These are phyloP conservation scores for Semaprochilodus insignis DNA, from an alignment of 2,797 vertebrate species.

Conservation along the genomic window DNA sequence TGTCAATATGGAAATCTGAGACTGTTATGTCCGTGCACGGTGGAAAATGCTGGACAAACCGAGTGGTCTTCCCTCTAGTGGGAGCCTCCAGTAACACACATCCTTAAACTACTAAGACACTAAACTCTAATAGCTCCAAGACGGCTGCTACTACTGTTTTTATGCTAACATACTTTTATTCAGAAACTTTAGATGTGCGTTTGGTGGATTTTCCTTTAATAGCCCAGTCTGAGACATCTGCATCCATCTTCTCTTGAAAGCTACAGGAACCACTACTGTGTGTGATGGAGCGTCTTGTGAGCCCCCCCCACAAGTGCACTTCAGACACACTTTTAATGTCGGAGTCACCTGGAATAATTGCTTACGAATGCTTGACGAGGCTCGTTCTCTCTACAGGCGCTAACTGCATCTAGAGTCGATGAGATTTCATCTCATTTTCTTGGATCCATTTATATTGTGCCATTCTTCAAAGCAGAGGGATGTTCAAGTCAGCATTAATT, in stretches of 20 bases:
- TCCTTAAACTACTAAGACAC: no score
- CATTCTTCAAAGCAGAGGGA: constrained; percentile 2
- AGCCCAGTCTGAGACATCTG: not conserved
- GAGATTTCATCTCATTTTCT: constrained; percentile 19
- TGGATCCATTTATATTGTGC: not conserved
- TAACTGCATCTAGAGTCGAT: not conserved
- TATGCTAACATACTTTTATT: no score
- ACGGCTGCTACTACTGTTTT: no score
- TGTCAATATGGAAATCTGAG: no score
- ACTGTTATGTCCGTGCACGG: no score
- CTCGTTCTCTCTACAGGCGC: not conserved
- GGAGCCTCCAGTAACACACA: no score
- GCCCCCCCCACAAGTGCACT: not conserved
- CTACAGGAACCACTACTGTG: not conserved
- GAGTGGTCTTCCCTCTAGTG: no score
- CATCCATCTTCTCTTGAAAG: not conserved
- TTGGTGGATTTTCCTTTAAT: not conserved
- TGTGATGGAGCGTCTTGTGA: not conserved
- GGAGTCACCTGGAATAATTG: constrained; percentile 16
- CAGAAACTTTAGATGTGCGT: no score
- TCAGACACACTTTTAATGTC: constrained; percentile 3
- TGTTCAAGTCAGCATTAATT: constrained; percentile 19
- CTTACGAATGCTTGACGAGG: not conserved
- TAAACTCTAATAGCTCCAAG: no score
- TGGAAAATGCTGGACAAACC: no score